These are phyloP conservation scores for Mystacornis crossleyi DNA, from an alignment of 2,113 vertebrate genomes.

Conservation along the genomic window DNA sequence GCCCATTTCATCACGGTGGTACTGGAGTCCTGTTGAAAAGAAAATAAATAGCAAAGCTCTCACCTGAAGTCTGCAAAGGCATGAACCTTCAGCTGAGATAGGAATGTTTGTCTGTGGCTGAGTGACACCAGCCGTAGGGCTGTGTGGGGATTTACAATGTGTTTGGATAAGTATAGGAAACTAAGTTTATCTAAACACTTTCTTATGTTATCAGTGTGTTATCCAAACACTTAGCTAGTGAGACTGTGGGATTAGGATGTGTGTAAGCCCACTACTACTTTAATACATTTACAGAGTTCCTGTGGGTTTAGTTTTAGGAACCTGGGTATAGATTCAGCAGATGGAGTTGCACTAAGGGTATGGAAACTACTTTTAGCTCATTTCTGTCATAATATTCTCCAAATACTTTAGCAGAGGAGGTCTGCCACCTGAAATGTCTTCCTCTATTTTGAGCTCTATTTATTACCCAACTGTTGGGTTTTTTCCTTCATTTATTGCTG, in stretches of 20 bases:
- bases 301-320: neutral
- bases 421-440: neutral
- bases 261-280: neutral
- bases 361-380: neutral
- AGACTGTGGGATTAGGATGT: neutral
- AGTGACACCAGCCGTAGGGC: neutral
- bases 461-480: neutral
- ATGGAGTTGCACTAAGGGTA: neutral
- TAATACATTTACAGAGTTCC: neutral
- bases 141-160: neutral
- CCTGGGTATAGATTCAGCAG: neutral
- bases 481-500: neutral
- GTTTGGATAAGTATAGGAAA: neutral
- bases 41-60: neutral
- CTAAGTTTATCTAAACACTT: constrained; percentile 44
- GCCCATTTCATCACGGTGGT: neutral
- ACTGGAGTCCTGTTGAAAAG: neutral
- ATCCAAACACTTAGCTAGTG: constrained; percentile 28
- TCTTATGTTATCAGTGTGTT: neutral
- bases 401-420: neutral
- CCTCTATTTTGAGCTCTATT: neutral
- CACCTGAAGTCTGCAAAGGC: neutral
- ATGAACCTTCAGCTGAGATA: neutral
- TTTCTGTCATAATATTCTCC: neutral
- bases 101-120: neutral